Conservation (phyloP, 1,140 invertebrate species). For the Eriosoma lanigerum region DNA sequence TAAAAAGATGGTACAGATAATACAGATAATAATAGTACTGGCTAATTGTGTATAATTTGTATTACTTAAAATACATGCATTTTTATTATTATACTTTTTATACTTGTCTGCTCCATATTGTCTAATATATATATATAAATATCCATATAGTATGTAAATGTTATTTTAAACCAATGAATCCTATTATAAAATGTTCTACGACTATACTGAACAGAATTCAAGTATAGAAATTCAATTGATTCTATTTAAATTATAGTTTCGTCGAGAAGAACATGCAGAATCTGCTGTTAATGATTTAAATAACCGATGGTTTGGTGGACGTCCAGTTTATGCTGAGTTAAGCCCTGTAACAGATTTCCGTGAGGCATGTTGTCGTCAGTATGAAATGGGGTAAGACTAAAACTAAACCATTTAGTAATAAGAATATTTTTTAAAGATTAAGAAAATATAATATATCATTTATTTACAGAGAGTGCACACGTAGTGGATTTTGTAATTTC, state of each 20-base stretch:
- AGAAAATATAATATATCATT: slow-evolving; percentile 43
- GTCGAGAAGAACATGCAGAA: slow-evolving; percentile 97
- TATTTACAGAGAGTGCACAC: slow-evolving; percentile 79
- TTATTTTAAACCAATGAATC: too few species aligned
- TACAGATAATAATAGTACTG: too few species aligned
- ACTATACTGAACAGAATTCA: too few species aligned
- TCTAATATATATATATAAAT: too few species aligned
- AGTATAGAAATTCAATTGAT: too few species aligned
- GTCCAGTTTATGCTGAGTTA: slow-evolving; percentile 96
- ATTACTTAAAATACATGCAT: too few species aligned
- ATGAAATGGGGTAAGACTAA: slow-evolving; percentile 85
- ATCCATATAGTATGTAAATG: too few species aligned
- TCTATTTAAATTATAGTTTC: slow-evolving; percentile 67
- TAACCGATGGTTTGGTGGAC: slow-evolving; percentile 97
- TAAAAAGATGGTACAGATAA: too few species aligned
- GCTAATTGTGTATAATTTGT: too few species aligned
- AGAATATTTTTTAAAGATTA: not conserved
- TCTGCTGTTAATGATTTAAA: slow-evolving; percentile 95
- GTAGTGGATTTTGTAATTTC: slow-evolving; percentile 99
- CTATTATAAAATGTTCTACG: too few species aligned
- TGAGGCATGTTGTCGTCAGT: slow-evolving; percentile 98
- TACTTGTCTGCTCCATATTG: too few species aligned
- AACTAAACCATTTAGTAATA: not conserved
- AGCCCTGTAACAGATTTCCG: slow-evolving; percentile 98
- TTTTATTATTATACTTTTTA: too few species aligned